A percentile compares a stretch with the other conserved stretches of the same genome.
phyloP scores from a whole-genome alignment of 2,888 invertebrate species.

The Alcis repandata region DNA sequence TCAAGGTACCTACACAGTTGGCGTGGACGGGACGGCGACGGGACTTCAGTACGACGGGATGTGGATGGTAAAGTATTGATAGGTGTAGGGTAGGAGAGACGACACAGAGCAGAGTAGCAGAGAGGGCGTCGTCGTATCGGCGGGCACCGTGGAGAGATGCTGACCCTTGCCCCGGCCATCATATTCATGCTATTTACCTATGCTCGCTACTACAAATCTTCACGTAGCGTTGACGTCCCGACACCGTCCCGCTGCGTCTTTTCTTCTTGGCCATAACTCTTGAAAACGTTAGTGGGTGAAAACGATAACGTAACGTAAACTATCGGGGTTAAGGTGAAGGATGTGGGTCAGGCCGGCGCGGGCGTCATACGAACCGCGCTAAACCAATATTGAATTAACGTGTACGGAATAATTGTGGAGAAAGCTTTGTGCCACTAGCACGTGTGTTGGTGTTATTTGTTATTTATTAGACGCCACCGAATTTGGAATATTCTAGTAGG shows the following conservation, averaged over 20 bases:
- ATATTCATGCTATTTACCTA: neutral
- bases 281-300: constrained; percentile 47
- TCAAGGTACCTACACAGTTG: neutral
- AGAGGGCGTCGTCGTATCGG: too few species aligned
- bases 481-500: constrained; percentile 24
- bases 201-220: neutral
- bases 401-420: constrained; percentile 79
- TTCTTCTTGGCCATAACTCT: constrained; percentile 5
- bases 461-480: constrained; percentile 43
- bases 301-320: constrained; percentile 52
- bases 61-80: neutral
- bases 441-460: constrained; percentile 44
- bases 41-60: neutral
- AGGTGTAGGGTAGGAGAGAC: neutral
- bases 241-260: neutral
- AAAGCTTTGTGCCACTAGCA: constrained; percentile 64
- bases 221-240: neutral
- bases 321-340: constrained; percentile 66
- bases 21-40: neutral
- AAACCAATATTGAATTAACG: constrained; percentile 84
- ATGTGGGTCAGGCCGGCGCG: constrained; percentile 67
- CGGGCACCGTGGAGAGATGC: neutral
- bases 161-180: neutral
- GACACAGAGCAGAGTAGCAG: neutral
- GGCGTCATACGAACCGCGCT: constrained; percentile 68